These are phyloP conservation scores for Chaunax sp. DNA, from an alignment of 2,797 vertebrate species.

Conservation along the genomic window DNA sequence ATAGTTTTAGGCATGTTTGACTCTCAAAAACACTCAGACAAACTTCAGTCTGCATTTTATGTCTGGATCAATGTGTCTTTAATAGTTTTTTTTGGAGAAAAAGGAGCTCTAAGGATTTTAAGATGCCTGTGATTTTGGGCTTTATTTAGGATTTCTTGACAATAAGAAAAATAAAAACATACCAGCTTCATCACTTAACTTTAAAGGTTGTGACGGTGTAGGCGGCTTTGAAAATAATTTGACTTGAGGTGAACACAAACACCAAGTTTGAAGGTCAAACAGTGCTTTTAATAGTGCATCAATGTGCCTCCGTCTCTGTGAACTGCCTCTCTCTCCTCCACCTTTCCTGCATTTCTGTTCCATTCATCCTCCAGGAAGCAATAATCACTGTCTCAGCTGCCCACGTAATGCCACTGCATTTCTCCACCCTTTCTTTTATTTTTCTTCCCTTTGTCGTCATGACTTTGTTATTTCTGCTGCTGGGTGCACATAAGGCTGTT, in stretches of 20 bases:
- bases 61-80: no score
- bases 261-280: conserved; percentile 28
- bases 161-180: background rate
- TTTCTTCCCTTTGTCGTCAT: conserved; percentile 26
- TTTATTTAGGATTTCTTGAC: background rate
- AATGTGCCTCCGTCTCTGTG: conserved; percentile 8
- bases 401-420: conserved; percentile 16
- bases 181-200: background rate
- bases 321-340: conserved; percentile 21
- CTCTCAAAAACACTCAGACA: no score
- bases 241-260: conserved; percentile 6
- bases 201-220: background rate
- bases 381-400: conserved; percentile 34
- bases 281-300: conserved; percentile 24
- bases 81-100: no score
- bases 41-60: no score
- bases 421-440: conserved; percentile 16
- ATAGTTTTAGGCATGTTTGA: no score
- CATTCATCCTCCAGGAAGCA: conserved; percentile 25
- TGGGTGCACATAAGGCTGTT: background rate
- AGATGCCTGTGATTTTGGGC: no score
- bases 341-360: conserved; percentile 16
- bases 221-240: conserved; percentile 1
- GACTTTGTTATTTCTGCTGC: conserved; percentile 14
- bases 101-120: no score